Base-by-base conservation (phyloP, 2,888 invertebrate genomes). In the Rapana venosa region DNA sequence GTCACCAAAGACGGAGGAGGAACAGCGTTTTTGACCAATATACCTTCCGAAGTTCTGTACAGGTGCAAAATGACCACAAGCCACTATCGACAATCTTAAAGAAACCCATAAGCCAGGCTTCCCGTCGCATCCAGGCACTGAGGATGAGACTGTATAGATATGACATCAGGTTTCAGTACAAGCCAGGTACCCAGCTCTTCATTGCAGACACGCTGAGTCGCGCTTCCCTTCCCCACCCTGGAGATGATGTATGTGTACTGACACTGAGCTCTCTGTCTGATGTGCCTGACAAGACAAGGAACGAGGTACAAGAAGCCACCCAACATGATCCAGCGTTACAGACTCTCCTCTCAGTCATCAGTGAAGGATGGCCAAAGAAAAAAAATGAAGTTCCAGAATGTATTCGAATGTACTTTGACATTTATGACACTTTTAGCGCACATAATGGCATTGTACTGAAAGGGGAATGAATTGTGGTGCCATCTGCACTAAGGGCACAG, bases 21-120 rank as follows among this genome's bases (percentile, higher is more conserved):
- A 8, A 87, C 89, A 36, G 89, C 79, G 0, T 91, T 22, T 93
- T 93, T 84, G 90, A 93, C 87, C 92, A 92, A 83, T 93, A 92
- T 70, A 92, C 92, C 92, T 91, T 89, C 91, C n/a, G 92, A 32
- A 56, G 91, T 20, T 88, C 86, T 30, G 90, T 92, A 0, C 36
- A n/a, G 0, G 66, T 88, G 2, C 66, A 83, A 6, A 88, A 83
- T 36, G 87, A 90, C 32, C 87, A 87, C 87, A 87, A 81, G 22
- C 87, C 90, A 2, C 13, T 90, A 32, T 81, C 85, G 26, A 81
- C 81, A 17, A 90, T 87, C n/a, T 17, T 88, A 17, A 84, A 74
- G 47, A 88, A 85, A 70, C 84, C 88, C 0, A 26, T 88, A 13
- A 84, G 88, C 47, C 84, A 85, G 22, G 88, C 88, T 0, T 81